Conservation (phyloP, 2,113 vertebrate genomes). For the Ia io region DNA sequence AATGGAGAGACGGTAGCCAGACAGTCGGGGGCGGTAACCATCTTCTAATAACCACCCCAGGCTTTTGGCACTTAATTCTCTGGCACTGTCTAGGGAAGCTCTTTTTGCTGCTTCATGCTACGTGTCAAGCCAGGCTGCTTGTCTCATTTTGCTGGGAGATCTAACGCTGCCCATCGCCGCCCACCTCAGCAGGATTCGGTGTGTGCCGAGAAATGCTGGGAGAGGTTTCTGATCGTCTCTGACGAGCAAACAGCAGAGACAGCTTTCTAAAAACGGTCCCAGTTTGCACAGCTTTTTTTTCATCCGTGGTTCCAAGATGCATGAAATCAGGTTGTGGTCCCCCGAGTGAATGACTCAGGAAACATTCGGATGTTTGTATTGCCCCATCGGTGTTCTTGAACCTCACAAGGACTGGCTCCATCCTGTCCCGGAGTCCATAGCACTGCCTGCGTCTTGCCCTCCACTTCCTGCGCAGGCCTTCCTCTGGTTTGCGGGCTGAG, state of each 20-base stretch:
- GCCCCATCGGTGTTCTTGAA: constrained; percentile 46
- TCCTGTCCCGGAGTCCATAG: constrained; percentile 57
- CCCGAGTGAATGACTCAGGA: constrained; percentile 56
- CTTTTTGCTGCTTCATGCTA: not conserved
- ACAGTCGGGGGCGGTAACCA: constrained; percentile 18
- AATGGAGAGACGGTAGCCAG: not conserved
- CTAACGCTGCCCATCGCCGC: not conserved
- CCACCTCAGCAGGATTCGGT: not conserved
- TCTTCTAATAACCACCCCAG: constrained; percentile 60
- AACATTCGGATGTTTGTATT: constrained; percentile 52
- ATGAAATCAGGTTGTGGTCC: constrained; percentile 60
- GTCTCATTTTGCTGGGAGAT: constrained; percentile 33
- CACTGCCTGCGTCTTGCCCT: not conserved
- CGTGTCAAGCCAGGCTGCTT: constrained; percentile 30
- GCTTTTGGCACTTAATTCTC: constrained; percentile 54
- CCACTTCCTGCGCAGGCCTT: constrained; percentile 67
- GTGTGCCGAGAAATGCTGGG: not conserved
- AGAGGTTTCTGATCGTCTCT: not conserved
- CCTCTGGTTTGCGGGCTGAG: constrained; percentile 66
- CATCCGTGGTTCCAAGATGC: not conserved
- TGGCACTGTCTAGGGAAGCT: constrained; percentile 42
- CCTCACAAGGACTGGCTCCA: constrained; percentile 56
- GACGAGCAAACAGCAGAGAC: not conserved
- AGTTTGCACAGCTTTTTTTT: constrained; percentile 12
- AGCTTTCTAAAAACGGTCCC: not conserved